A percentile compares a stretch with the other conserved stretches of the same genome.
Conservation (phyloP, 1,140 invertebrate genomes). For the Asbolus verrucosus region DNA sequence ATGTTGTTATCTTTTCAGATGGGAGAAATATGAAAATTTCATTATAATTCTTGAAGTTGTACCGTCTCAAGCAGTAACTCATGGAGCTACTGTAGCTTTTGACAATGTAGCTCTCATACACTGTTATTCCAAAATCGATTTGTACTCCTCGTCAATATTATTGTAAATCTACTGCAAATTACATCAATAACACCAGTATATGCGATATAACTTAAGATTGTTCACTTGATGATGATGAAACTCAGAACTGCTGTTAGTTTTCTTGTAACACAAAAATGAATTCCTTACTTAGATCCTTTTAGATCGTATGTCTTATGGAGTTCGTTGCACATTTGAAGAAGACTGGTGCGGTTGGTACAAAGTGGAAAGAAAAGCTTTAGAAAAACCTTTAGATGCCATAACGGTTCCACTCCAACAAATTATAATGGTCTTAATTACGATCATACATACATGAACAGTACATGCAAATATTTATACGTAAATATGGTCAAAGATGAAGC, state of each 20-base stretch:
- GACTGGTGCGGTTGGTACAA: slow-evolving; percentile 83
- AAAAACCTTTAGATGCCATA: slow-evolving; percentile 81
- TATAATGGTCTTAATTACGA: slow-evolving; percentile 80
- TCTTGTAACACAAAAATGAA: slow-evolving; percentile 32
- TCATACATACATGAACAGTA: slow-evolving; percentile 77
- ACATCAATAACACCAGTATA: slow-evolving; percentile 79
- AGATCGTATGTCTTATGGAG: slow-evolving; percentile 80
- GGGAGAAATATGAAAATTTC: slow-evolving; percentile 74
- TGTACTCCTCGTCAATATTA: slow-evolving; percentile 71
- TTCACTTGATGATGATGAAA: slow-evolving; percentile 80
- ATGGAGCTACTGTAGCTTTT: slow-evolving; percentile 76
- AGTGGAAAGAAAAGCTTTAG: slow-evolving; percentile 66
- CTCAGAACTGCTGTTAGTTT: slow-evolving; percentile 75
- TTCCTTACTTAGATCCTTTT: slow-evolving; percentile 48
- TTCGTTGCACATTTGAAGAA: slow-evolving; percentile 78
- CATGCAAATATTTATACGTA: slow-evolving; percentile 77
- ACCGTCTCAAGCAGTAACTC: slow-evolving; percentile 63
- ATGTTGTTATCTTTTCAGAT: slow-evolving; percentile 73
- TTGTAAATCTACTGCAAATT: slow-evolving; percentile 72
- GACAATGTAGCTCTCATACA: slow-evolving; percentile 82
- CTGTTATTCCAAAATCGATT: slow-evolving; percentile 77
- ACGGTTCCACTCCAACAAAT: slow-evolving; percentile 77
- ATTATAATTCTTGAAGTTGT: slow-evolving; percentile 75
- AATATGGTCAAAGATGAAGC: slow-evolving; percentile 72
- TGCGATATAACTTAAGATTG: slow-evolving; percentile 86